Conservation (phyloP, 2,113 vertebrate genomes). For the Mastomys coucha region DNA sequence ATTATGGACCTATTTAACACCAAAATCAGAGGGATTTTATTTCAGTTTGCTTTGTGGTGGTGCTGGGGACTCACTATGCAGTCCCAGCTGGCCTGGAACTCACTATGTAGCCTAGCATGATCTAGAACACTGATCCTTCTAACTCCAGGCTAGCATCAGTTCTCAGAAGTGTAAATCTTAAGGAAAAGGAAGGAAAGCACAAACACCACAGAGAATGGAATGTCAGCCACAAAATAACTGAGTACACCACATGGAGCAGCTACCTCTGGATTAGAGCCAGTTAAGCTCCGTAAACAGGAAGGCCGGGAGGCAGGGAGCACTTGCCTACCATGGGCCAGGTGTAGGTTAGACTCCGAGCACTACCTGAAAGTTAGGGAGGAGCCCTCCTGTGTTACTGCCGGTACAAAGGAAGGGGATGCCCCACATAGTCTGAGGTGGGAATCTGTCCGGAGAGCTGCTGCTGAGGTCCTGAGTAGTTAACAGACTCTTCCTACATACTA, state of each 20-base stretch:
- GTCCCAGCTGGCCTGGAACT: neutral
- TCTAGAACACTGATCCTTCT: neutral
- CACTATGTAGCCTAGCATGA: neutral
- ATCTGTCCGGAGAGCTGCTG: neutral
- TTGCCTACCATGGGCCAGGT: neutral
- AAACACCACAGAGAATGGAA: neutral
- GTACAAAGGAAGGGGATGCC: neutral
- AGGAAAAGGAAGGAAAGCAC: neutral
- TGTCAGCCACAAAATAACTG: neutral
- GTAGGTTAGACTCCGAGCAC: neutral
- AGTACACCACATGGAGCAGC: neutral
- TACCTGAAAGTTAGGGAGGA: neutral
- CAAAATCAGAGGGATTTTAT: neutral
- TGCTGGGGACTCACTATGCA: neutral
- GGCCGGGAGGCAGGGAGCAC: neutral
- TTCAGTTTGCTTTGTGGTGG: neutral
- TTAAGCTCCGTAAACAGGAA: neutral
- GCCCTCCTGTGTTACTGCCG: neutral
- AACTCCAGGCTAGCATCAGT: neutral
- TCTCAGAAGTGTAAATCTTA: neutral
- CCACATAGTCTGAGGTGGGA: neutral
- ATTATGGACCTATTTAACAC: neutral
- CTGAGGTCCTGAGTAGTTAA: neutral
- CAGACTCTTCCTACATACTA: neutral
- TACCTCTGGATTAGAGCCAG: neutral